Evolutionary conservation across 1,140 invertebrate species (phyloP), one percentile per base, ranked within the genome.

Genomic region (Calephelis nemesis): DNA sequence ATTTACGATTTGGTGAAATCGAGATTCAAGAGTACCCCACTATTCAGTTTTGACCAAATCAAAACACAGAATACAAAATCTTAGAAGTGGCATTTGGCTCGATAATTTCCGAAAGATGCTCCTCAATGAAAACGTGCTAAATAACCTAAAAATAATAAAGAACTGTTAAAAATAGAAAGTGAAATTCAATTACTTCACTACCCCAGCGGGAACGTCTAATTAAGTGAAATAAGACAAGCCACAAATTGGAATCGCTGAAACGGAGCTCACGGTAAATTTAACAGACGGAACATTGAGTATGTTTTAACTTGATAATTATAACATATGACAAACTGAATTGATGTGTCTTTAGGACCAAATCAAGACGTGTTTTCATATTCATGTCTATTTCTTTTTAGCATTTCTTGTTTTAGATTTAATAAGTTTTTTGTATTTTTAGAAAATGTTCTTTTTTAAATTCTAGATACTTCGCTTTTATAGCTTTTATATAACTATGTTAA

Each of bases 141-240:
- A 19, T 50, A 9, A 54, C 13, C 15, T 54, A 54, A 54, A 54
- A 54, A 54, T 54, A 54, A 54, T 54, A 54, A 50, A 69, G 63
- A 58, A 63, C 63, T 58, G 63, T 69, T 54, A 65, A 69, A 60
- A 45, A 58, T 60, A 65, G 58, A 70, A 70, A 50, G 69, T 54
- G 52, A 68, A 65, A 30, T 30, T 58, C 52, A 62, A 65, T 47
- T 54, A 48, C 49, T 63, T 64, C 42, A 48, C 19, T 67, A 52
- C 60, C 39, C 40, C 65, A 70, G 19, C 50, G 50, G 15, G 58
- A 60, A 60, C 48, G 49, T 58, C 66, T 68, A 68, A 68, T 68
- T 82, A 82, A 80, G 75, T 77, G 67, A 76, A 80, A 80, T 80
- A 78, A 80, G 75, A 82, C 76, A 72, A 80, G 70, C 63, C 74